These are phyloP conservation scores for Azorinus chamasolen DNA, from an alignment of 2,888 invertebrate species.

Conservation along the genomic window DNA sequence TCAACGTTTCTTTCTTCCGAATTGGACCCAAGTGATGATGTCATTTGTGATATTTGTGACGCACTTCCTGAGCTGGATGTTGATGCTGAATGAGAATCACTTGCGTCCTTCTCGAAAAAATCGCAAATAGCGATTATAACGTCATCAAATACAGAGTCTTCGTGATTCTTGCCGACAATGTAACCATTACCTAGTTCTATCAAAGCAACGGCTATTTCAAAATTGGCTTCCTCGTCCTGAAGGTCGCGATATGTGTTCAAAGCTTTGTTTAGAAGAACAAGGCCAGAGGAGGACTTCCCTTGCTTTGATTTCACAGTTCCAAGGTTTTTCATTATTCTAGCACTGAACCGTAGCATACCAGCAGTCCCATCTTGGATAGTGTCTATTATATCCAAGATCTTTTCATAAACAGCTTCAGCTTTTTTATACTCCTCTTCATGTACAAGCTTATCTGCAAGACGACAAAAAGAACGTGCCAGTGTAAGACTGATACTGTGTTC, in stretches of 20 bases:
- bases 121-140: constrained; percentile 82
- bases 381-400: constrained; percentile 79
- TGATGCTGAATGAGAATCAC: constrained; percentile 73
- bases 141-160: constrained; percentile 80
- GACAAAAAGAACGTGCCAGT: constrained; percentile 76
- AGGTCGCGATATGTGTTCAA: constrained; percentile 78
- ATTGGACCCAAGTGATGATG: constrained; percentile 65
- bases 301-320: constrained; percentile 81
- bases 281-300: constrained; percentile 81
- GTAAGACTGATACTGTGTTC: constrained; percentile 78
- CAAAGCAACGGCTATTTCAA: constrained; percentile 81
- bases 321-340: constrained; percentile 80
- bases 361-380: constrained; percentile 81
- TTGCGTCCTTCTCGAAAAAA: constrained; percentile 81
- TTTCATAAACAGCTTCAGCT: constrained; percentile 79
- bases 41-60: constrained; percentile 66
- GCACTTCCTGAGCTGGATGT: constrained; percentile 61
- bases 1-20: constrained; percentile 77
- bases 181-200: constrained; percentile 84
- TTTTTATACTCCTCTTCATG: constrained; percentile 76
- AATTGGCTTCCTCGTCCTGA: constrained; percentile 77
- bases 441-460: constrained; percentile 76
- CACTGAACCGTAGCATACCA: constrained; percentile 78
- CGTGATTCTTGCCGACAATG: constrained; percentile 79
- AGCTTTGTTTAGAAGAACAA: constrained; percentile 81